Evolutionary conservation across 2,113 vertebrate genomes (phyloP).

Genomic region (Numida meleagris): DNA sequence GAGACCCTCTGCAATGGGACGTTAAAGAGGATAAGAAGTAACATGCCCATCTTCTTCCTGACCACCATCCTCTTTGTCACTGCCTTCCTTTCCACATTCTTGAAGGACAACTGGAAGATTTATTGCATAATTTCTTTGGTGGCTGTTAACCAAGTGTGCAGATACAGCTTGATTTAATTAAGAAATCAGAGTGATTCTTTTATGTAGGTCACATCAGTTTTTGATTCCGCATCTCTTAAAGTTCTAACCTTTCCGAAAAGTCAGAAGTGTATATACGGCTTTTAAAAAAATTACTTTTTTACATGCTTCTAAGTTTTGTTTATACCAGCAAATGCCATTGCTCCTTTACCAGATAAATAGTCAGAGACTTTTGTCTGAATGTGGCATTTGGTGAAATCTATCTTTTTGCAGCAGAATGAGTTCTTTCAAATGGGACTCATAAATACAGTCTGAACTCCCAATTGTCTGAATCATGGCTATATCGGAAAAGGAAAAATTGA

Average conservation of each 20-base stretch:
- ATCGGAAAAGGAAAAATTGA: not conserved
- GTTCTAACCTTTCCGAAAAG: conserved; percentile 75
- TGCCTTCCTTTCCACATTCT: conserved; percentile 61
- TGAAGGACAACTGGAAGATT: conserved; percentile 76
- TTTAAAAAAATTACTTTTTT: conserved; percentile 22
- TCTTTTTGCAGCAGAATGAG: not conserved
- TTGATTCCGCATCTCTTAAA: conserved; percentile 77
- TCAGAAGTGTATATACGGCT: conserved; percentile 40
- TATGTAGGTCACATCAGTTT: conserved; percentile 84
- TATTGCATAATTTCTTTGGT: conserved; percentile 79
- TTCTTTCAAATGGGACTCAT: conserved; percentile 14
- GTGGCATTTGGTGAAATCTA: conserved; percentile 22
- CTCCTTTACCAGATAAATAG: conserved; percentile 19
- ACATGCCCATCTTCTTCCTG: conserved; percentile 31
- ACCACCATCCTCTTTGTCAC: not conserved
- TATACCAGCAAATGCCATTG: conserved; percentile 25
- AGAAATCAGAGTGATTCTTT: conserved; percentile 79
- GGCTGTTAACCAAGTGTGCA: conserved; percentile 67
- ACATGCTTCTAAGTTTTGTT: conserved; percentile 12
- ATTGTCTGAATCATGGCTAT: not conserved
- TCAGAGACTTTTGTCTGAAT: conserved; percentile 43
- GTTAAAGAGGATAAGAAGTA: not conserved
- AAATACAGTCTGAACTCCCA: not conserved
- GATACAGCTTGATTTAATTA: conserved; percentile 82
- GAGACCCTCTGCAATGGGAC: not conserved